These are phyloP conservation scores for Ageneiosus marmoratus DNA, from an alignment of 2,113 vertebrate species.

Conservation along the genomic window DNA sequence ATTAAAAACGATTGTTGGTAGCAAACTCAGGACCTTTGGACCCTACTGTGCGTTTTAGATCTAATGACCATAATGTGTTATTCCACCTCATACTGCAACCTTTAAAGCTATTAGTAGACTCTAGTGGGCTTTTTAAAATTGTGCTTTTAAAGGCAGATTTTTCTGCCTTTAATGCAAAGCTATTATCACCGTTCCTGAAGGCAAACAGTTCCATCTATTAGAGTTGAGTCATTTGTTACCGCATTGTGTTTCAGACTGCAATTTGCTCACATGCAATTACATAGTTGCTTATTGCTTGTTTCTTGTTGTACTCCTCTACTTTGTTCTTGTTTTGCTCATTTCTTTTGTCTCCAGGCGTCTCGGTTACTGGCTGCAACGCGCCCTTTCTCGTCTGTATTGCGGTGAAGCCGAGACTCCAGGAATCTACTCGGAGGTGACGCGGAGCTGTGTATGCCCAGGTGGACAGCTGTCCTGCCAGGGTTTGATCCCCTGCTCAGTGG, in stretches of 20 bases:
- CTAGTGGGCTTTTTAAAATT: conserved; percentile 35
- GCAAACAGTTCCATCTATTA: conserved; percentile 35
- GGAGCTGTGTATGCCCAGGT: conserved; percentile 85
- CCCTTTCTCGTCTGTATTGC: conserved; percentile 92
- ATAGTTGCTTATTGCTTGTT: conserved; percentile 2
- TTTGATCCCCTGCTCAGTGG: conserved; percentile 84
- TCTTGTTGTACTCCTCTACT: background rate
- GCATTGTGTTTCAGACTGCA: conserved; percentile 25
- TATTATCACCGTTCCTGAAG: conserved; percentile 34
- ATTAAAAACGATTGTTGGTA: background rate
- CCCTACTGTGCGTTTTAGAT: conserved; percentile 13
- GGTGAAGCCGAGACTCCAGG: conserved; percentile 84
- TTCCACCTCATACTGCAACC: conserved; percentile 38
- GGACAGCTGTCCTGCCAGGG: conserved; percentile 87
- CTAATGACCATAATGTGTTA: conserved; percentile 48
- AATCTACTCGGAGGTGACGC: conserved; percentile 84
- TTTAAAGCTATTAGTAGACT: conserved; percentile 42
- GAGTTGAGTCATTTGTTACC: conserved; percentile 24
- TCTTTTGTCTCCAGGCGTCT: conserved; percentile 75
- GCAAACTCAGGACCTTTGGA: background rate
- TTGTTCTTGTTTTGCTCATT: conserved; percentile 14
- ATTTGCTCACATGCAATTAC: conserved; percentile 31
- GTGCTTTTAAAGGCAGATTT: conserved; percentile 42
- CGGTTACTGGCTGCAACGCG: conserved; percentile 84
- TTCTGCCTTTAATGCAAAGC: conserved; percentile 35